Evolutionary conservation across 2,888 invertebrate species (phyloP).

Genomic region (Colletes collaris): DNA sequence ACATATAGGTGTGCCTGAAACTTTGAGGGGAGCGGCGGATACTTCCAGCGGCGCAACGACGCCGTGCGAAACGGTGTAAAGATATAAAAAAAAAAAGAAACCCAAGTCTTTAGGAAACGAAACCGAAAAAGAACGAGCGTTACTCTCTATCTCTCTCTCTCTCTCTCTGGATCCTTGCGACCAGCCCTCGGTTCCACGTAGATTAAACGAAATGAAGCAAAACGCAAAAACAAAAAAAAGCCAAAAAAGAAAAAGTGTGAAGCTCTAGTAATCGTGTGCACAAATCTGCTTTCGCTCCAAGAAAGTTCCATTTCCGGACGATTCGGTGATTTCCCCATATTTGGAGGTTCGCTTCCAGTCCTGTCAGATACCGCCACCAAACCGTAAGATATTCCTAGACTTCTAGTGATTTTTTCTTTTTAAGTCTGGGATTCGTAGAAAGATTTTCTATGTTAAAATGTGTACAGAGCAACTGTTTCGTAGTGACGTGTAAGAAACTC

Average conservation of each 20-base stretch:
- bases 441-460: no score
- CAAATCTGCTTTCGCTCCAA: conserved; percentile 45
- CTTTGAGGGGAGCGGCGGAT: conserved; percentile 17
- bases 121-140: conserved; percentile 1
- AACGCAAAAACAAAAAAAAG: background rate
- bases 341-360: background rate
- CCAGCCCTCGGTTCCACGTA: conserved; percentile 10
- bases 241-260: conserved; percentile 24
- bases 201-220: background rate
- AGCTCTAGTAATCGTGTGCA: conserved; percentile 50
- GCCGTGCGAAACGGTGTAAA: background rate
- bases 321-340: background rate
- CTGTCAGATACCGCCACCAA: background rate
- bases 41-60: conserved; percentile 44
- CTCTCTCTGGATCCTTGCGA: conserved; percentile 18
- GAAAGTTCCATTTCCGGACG: background rate
- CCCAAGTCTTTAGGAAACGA: no score
- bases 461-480: no score
- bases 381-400: no score
- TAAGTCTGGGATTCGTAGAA: no score
- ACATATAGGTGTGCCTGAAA: conserved; percentile 53
- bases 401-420: no score
- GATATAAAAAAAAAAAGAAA: background rate
- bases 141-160: background rate
- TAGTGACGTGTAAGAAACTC: no score